These are phyloP conservation scores for Pedetes capensis DNA, from an alignment of 2,113 vertebrate genomes.

Conservation along the genomic window DNA sequence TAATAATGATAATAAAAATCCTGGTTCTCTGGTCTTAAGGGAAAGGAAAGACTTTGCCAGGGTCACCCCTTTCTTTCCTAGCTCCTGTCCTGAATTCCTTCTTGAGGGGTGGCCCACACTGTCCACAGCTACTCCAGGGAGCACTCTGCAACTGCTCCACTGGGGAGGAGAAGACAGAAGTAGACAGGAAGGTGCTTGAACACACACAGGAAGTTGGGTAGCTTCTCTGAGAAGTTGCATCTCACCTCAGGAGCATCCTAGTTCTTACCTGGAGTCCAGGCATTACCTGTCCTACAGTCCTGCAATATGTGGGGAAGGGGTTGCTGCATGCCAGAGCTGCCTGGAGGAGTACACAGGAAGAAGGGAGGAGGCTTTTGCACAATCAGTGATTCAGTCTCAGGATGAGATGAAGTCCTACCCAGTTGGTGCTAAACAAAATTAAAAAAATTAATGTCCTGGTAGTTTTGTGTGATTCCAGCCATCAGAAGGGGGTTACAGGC, in stretches of 20 bases:
- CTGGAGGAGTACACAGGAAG: no score
- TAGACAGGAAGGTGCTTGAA: background rate
- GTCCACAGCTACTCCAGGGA: background rate
- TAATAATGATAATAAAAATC: slow-evolving; percentile 67
- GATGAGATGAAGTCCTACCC: no score
- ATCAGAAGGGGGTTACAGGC: slow-evolving; percentile 98
- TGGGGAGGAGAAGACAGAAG: background rate
- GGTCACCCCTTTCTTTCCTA: background rate
- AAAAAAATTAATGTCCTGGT: slow-evolving; percentile 89
- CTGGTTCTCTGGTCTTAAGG: slow-evolving; percentile 50
- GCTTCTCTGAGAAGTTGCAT: background rate
- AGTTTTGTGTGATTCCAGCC: slow-evolving; percentile 93
- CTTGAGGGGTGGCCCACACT: background rate
- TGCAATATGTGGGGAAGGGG: no score
- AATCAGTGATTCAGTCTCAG: slow-evolving; percentile 82
- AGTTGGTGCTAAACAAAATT: no score
- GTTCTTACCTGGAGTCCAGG: background rate
- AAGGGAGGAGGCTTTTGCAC: slow-evolving; percentile 75
- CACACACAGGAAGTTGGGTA: background rate
- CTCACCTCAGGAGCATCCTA: background rate
- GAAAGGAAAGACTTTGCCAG: slow-evolving; percentile 51
- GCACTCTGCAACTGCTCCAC: background rate
- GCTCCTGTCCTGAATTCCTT: background rate
- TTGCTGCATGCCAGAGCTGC: no score
- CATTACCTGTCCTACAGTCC: background rate